Conservation (phyloP, 2,888 invertebrate species). For the Limnephilus rhombicus region DNA sequence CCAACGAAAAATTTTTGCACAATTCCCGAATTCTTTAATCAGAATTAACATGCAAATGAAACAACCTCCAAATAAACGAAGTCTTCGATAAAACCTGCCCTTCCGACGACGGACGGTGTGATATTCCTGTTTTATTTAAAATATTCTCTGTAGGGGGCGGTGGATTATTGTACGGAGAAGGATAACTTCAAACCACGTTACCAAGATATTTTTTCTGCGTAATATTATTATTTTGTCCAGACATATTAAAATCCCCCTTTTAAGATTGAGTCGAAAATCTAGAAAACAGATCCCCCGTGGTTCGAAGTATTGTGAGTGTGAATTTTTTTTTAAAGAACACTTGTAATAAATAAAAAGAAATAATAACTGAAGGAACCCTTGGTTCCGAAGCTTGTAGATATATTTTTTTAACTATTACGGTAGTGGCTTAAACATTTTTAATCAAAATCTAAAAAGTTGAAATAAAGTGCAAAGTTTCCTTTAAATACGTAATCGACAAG, state of each 20-base stretch:
- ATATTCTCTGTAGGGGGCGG: background rate
- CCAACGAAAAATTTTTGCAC: background rate
- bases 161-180: background rate
- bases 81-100: constrained; percentile 28
- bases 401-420: no score
- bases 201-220: background rate
- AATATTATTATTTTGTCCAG: background rate
- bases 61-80: background rate
- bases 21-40: constrained; percentile 15
- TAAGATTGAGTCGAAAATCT: no score
- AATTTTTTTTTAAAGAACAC: no score
- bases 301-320: no score
- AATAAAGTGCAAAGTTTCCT: no score
- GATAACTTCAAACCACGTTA: background rate
- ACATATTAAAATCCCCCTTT: background rate
- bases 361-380: no score
- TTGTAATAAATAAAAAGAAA: no score
- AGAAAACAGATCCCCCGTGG: no score
- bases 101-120: background rate
- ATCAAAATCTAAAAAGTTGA: no score
- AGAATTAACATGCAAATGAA: constrained; percentile 39
- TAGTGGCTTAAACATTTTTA: no score
- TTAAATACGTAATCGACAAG: no score
- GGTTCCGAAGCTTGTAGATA: no score
- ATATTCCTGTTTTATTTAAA: background rate